Conservation (phyloP, 2,888 invertebrate genomes). For the Aricia artaxerxes region DNA sequence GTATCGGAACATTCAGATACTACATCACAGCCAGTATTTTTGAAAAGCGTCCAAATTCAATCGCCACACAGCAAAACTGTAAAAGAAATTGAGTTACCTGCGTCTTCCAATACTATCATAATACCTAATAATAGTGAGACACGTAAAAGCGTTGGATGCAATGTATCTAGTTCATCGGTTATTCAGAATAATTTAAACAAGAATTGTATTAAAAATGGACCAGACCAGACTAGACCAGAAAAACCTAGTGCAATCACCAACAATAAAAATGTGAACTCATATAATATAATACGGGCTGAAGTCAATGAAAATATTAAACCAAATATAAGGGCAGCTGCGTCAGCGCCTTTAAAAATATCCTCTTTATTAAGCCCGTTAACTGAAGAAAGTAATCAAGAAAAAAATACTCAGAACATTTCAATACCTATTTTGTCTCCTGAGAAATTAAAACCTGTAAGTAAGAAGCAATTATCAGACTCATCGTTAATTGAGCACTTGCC, state of each 20-base stretch:
- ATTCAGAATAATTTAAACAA: not conserved
- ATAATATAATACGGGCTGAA: not conserved
- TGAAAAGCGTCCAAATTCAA: not conserved
- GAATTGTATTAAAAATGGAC: not conserved
- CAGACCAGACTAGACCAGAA: not conserved
- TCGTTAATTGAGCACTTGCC: not conserved
- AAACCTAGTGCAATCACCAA: not conserved
- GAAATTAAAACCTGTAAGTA: not conserved
- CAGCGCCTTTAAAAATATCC: conserved; percentile 63
- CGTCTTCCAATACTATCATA: not conserved
- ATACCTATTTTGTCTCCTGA: not conserved
- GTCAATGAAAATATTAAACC: conserved; percentile 38
- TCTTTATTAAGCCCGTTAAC: conserved; percentile 53
- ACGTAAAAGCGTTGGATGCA: not conserved
- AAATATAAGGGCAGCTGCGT: conserved; percentile 40
- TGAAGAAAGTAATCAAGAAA: conserved; percentile 20
- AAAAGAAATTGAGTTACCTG: not conserved
- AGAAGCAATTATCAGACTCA: not conserved
- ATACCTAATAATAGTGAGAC: not conserved
- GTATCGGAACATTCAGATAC: not conserved
- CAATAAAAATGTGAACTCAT: not conserved
- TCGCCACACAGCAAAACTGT: not conserved
- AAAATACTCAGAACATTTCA: not conserved
- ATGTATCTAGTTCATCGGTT: not conserved
- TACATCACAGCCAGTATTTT: not conserved